phyloP scores from a whole-genome alignment of 2,113 vertebrate genomes.

The Furnarius figulus region DNA sequence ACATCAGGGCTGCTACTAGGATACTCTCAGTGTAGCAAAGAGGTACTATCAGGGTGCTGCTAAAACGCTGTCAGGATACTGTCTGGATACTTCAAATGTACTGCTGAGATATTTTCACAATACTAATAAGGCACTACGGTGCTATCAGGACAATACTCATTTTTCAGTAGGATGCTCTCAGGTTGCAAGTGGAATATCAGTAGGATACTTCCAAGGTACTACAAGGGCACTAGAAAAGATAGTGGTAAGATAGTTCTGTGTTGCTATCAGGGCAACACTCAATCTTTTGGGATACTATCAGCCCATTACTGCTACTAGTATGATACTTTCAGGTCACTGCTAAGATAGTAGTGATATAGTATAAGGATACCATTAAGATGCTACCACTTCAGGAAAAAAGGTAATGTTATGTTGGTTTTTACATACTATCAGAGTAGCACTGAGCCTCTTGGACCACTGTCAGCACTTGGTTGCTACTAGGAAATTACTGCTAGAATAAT shows the following conservation, averaged over 20 bases:
- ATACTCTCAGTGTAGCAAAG: neutral
- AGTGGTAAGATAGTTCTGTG: neutral
- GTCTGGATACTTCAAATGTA: neutral
- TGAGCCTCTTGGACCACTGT: fast-evolving
- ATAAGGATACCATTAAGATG: neutral
- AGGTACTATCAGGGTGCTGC: neutral
- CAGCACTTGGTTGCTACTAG: neutral
- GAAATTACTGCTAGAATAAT: neutral
- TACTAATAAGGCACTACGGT: fast-evolving
- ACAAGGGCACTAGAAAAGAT: neutral
- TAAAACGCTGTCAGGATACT: neutral
- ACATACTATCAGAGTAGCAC: neutral
- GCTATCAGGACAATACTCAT: neutral
- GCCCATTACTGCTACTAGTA: neutral
- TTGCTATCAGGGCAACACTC: neutral
- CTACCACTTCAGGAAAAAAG: neutral
- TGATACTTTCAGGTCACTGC: neutral
- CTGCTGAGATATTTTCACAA: neutral
- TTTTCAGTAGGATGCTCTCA: neutral
- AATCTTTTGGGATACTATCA: neutral
- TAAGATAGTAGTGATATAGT: neutral
- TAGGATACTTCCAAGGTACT: neutral
- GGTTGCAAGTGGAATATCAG: too few species aligned
- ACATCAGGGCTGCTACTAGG: neutral
- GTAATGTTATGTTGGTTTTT: fast-evolving